Base-by-base conservation (phyloP, 2,797 vertebrate species). In the Naso thynnoides region DNA sequence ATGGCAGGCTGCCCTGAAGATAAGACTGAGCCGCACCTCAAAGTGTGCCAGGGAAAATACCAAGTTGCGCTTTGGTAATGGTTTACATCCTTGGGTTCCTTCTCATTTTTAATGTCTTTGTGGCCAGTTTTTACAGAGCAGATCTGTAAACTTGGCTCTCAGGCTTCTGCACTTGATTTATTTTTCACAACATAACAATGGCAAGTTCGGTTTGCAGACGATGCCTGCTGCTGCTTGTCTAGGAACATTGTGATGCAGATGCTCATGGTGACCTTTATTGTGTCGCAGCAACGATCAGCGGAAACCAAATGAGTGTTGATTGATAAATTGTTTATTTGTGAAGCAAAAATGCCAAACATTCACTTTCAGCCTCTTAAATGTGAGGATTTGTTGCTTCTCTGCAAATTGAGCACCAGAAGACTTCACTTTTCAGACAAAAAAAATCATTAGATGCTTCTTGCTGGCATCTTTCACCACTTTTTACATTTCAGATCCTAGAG, bases 1-100 rank as follows among this genome's bases (percentile, higher is more conserved):
- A 86, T 91, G 91, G 91, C 93, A 88, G 81, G 68, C 86, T 90
- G 91, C 92, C 90, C 91, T 57, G 82, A 83, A 85, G 90, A 93
- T 92, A 88, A 90, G 82, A 31, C 79, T 21, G 48, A 81, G 83
- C 75, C 49, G 77, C 61, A 73, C 79, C 85, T 83, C 77, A 65
- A 77, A 83, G 86, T 65, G 79, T 88, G 87, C 83, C 90, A 91
- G 84, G 74, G 79, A 78, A 75, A 79, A 86, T 67, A 73, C 78
- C 26, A 52, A n/a, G 56, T 89, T 86, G 74, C 57, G 70, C 70
- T 77, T 82, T 74, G 69, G 85, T 84, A 75, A 77, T 64, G 57
- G 78, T 78, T 78, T 60, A 57, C 69, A 83, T 85, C 57, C 64
- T 59, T 7, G 50, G 63, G 68, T 80, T 52, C 21, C 58, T 36